A percentile compares a stretch with the other conserved stretches of the same genome.
Conservation (phyloP, 2,113 vertebrate genomes). For the Connochaetes taurinus region DNA sequence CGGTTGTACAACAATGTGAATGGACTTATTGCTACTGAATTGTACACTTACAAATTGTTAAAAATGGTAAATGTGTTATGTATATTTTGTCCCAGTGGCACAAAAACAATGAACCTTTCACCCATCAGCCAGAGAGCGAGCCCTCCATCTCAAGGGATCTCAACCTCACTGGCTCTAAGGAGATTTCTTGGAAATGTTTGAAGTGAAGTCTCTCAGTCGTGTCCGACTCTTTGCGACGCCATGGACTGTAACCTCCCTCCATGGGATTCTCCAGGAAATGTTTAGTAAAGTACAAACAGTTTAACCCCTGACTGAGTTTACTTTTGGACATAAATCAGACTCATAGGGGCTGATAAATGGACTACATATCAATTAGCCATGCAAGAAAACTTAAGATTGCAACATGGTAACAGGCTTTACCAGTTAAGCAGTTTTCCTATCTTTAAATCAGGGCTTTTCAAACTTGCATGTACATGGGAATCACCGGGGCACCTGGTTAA, state of each 20-base stretch:
- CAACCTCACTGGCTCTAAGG: not conserved
- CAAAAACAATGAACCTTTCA: not conserved
- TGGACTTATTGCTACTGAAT: not conserved
- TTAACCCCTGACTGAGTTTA: constrained; percentile 23
- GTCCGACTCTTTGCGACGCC: too few relatives aligned
- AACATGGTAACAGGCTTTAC: not conserved
- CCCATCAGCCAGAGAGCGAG: not conserved
- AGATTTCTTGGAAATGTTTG: constrained; percentile 21
- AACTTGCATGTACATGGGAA: not conserved
- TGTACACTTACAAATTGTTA: not conserved
- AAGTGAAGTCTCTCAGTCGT: too few relatives aligned
- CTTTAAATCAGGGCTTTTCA: constrained; percentile 10
- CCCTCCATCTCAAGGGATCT: not conserved
- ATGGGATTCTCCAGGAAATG: not conserved
- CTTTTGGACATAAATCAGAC: constrained; percentile 4
- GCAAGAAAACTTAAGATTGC: not conserved
- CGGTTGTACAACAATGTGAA: not conserved
- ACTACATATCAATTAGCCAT: not conserved
- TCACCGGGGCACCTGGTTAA: not conserved
- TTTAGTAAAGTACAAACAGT: not conserved
- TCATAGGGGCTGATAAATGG: constrained; percentile 4
- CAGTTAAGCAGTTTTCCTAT: not conserved
- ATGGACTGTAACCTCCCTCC: too few relatives aligned
- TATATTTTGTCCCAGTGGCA: not conserved
- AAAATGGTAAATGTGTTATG: not conserved